Conservation (phyloP, 2,113 vertebrate species). For the Nothobranchius furzeri region DNA sequence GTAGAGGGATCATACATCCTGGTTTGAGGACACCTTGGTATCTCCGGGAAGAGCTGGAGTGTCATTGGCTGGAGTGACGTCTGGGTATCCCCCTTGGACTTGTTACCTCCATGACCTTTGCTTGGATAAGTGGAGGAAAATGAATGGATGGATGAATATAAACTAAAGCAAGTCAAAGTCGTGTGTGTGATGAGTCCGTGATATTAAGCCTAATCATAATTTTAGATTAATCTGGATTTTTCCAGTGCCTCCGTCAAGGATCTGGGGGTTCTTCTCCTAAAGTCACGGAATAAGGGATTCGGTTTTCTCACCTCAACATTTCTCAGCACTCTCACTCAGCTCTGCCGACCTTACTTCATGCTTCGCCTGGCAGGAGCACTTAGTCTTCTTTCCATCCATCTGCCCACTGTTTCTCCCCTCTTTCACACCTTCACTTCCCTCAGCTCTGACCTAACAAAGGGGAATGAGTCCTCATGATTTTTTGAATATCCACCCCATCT, state of each 20-base stretch:
- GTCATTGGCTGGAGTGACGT: too few relatives aligned
- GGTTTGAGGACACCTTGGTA: too few relatives aligned
- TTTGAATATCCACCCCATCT: constrained; percentile 64
- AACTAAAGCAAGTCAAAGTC: background rate
- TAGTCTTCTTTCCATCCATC: constrained; percentile 40
- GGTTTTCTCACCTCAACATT: constrained; percentile 13
- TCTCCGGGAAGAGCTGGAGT: too few relatives aligned
- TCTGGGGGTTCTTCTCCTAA: constrained; percentile 19
- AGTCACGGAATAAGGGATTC: constrained; percentile 6
- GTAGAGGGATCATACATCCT: too few relatives aligned
- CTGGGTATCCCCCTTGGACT: too few relatives aligned
- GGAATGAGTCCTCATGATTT: constrained; percentile 60
- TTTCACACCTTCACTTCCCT: constrained; percentile 30
- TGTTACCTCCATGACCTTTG: too few relatives aligned
- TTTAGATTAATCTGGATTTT: background rate
- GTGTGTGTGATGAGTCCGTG: background rate
- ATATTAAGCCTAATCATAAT: background rate
- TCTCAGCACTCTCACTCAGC: constrained; percentile 16
- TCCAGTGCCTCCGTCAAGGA: constrained; percentile 1
- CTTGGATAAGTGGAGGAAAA: too few relatives aligned
- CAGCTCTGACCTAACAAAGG: constrained; percentile 30
- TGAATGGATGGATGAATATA: too few relatives aligned
- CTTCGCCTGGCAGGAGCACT: constrained; percentile 58
- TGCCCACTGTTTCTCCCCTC: constrained; percentile 24
- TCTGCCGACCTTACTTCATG: constrained; percentile 61